A percentile compares a stretch with the other conserved stretches of the same genome.
Conservation (phyloP, 2,113 vertebrate genomes). For the Amphilophus citrinellus region DNA sequence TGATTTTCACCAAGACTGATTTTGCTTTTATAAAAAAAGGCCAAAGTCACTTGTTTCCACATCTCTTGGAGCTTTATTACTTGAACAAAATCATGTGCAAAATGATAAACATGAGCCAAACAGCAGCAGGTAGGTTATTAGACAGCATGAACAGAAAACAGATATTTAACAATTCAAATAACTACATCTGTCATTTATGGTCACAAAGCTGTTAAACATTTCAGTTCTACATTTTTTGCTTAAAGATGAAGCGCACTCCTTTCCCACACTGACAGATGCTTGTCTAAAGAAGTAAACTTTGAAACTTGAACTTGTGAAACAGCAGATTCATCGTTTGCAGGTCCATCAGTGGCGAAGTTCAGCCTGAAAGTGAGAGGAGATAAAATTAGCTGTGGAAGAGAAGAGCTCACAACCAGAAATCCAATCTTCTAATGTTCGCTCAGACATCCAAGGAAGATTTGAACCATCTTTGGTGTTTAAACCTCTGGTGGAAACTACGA, state of each 20-base stretch:
- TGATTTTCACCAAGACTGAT: no score
- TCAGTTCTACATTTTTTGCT: no score
- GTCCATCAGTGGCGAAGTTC: accelerated
- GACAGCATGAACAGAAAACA: no score
- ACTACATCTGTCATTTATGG: not conserved
- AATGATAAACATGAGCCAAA: no score
- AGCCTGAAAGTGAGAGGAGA: not conserved
- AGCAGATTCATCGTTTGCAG: not conserved
- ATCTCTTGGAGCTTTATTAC: no score
- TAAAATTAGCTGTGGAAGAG: not conserved
- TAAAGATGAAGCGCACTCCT: no score
- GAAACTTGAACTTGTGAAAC: accelerated
- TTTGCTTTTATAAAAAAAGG: no score
- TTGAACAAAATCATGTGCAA: no score
- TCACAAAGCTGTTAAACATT: not conserved
- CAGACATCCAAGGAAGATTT: constrained; percentile 71
- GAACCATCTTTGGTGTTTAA: constrained; percentile 36
- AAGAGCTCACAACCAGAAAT: not conserved
- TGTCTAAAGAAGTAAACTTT: accelerated
- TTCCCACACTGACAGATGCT: no score
- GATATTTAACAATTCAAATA: no score
- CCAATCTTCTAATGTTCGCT: constrained; percentile 30
- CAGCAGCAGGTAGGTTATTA: no score
- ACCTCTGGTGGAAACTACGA: constrained; percentile 73
- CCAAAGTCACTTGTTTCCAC: no score